These are phyloP conservation scores for Promerops cafer DNA, from an alignment of 2,113 vertebrate genomes.

Conservation along the genomic window DNA sequence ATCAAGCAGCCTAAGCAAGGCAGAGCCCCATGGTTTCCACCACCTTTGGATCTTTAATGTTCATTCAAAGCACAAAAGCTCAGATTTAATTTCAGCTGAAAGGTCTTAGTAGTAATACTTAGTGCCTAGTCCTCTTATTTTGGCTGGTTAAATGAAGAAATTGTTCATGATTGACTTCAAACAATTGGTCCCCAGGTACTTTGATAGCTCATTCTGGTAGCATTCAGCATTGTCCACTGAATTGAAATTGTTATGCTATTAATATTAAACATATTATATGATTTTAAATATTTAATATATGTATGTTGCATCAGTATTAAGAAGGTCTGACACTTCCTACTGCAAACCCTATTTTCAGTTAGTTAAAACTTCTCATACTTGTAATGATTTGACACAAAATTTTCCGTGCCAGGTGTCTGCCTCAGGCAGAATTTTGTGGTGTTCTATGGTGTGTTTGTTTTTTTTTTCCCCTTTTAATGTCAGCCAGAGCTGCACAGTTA, in stretches of 20 bases:
- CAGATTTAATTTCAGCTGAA: background rate
- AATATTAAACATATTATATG: background rate
- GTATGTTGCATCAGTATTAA: background rate
- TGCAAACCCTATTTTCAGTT: constrained; percentile 3
- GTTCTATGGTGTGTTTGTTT: background rate
- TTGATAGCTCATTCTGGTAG: background rate
- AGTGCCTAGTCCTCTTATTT: background rate
- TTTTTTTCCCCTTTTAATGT: background rate
- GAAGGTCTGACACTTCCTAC: background rate
- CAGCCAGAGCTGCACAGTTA: constrained; percentile 5
- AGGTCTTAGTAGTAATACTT: background rate
- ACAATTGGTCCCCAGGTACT: background rate
- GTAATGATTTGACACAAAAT: background rate
- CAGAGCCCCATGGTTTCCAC: background rate
- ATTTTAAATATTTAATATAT: background rate
- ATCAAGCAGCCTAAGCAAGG: background rate
- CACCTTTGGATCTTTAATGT: background rate
- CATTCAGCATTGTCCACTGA: background rate
- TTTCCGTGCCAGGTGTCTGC: constrained; percentile 19
- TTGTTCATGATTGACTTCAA: background rate
- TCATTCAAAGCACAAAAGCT: background rate
- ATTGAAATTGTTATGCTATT: background rate
- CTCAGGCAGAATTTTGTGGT: constrained; percentile 40
- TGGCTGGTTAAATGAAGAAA: background rate
- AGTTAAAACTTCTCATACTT: background rate